A percentile compares a stretch with the other conserved stretches of the same genome.
Conservation (phyloP, 1,140 invertebrate species). For the Popillia japonica region DNA sequence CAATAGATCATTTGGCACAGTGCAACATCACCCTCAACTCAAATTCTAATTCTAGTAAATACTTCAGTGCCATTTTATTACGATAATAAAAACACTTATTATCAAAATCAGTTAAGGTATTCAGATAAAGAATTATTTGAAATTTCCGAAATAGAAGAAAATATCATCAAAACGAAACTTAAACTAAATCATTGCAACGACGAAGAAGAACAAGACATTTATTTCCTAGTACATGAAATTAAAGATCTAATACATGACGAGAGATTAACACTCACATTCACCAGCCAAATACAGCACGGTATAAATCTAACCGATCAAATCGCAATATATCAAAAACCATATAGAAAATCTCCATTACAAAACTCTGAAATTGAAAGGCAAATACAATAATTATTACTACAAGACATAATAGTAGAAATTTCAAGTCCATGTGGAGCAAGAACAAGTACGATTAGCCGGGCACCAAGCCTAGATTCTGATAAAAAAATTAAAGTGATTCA, state of each 20-base stretch:
- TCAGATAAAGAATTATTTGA: background rate
- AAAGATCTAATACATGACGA: constrained; percentile 28
- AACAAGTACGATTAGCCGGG: too few species aligned
- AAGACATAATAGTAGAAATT: constrained; percentile 42
- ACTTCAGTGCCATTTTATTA: background rate
- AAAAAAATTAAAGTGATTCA: too few species aligned
- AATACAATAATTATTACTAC: constrained; percentile 33
- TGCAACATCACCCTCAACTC: too few species aligned
- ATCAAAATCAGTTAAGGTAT: too few species aligned
- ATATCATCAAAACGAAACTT: background rate
- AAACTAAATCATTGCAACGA: constrained; percentile 7
- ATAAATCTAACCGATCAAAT: constrained; percentile 18
- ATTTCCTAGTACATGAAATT: constrained; percentile 5
- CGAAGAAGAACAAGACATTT: background rate
- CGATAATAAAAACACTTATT: background rate
- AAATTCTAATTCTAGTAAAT: too few species aligned
- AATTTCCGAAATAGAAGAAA: constrained; percentile 6
- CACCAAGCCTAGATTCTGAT: too few species aligned
- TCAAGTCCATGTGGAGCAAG: constrained; percentile 35
- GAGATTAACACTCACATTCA: constrained; percentile 16
- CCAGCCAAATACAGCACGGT: background rate
- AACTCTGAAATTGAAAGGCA: constrained; percentile 37
- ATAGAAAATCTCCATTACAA: constrained; percentile 15
- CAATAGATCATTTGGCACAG: too few species aligned
- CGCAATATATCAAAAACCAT: constrained; percentile 25